Percentiles rank a stretch among this genome's conserved stretches.
These are phyloP conservation scores for Melanotaenia pygmaea DNA, from an alignment of 2,797 vertebrate species.

Conservation along the genomic window DNA sequence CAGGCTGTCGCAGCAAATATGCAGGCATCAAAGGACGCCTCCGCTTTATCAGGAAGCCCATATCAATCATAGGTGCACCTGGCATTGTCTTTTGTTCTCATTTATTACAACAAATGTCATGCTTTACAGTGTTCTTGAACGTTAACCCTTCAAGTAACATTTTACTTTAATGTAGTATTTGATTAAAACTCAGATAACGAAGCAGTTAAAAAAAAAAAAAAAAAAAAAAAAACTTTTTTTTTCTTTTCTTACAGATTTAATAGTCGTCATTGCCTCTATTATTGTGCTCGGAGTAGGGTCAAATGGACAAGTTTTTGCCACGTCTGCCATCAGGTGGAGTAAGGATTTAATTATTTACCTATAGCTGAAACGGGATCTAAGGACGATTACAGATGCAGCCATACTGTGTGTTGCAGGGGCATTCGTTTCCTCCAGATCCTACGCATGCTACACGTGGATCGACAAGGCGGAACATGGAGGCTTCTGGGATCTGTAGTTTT, in stretches of 20 bases:
- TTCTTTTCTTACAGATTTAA: slow-evolving; percentile 82
- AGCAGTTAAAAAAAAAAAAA: too few relatives aligned
- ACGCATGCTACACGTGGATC: slow-evolving; percentile 92
- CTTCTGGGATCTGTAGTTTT: slow-evolving; percentile 92
- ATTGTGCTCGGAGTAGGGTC: slow-evolving; percentile 92
- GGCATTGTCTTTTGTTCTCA: slow-evolving; percentile 54
- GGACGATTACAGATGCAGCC: neutral
- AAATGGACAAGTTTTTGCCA: slow-evolving; percentile 93
- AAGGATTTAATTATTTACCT: neutral
- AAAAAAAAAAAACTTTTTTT: too few relatives aligned
- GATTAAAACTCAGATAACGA: neutral
- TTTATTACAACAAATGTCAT: slow-evolving; percentile 40
- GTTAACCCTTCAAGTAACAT: slow-evolving; percentile 21
- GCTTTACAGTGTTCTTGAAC: slow-evolving; percentile 35
- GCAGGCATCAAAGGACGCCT: slow-evolving; percentile 89
- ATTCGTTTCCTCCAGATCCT: slow-evolving; percentile 93
- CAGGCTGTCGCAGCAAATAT: slow-evolving; percentile 93
- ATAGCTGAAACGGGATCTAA: neutral
- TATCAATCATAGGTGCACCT: slow-evolving; percentile 90
- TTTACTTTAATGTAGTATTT: slow-evolving; percentile 3
- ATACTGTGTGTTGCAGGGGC: slow-evolving; percentile 78
- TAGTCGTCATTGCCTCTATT: slow-evolving; percentile 91
- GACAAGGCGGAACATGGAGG: slow-evolving; percentile 91
- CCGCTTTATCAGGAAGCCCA: slow-evolving; percentile 92
- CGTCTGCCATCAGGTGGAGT: slow-evolving; percentile 90